Conservation (phyloP, 1,140 invertebrate species). For the Penaeus japonicus region DNA sequence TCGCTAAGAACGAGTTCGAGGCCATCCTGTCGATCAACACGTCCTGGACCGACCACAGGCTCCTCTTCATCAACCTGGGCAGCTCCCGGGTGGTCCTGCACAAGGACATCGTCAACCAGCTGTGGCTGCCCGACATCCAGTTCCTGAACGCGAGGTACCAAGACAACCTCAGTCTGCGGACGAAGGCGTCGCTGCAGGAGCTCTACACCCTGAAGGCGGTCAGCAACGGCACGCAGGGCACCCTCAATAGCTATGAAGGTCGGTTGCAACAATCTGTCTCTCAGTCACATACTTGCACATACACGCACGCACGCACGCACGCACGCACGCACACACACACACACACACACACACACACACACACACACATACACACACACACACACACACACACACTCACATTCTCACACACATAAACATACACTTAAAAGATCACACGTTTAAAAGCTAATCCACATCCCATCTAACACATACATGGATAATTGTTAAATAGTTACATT, state of each 20-base stretch:
- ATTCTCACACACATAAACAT: too few relatives aligned
- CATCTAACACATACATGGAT: too few relatives aligned
- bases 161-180: not conserved
- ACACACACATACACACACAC: too few relatives aligned
- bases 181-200: not conserved
- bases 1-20: not conserved
- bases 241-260: not conserved
- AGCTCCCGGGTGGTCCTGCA: not conserved
- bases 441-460: too few relatives aligned
- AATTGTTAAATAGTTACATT: too few relatives aligned
- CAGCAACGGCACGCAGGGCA: not conserved
- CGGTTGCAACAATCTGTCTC: too few relatives aligned
- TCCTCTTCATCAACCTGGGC: not conserved
- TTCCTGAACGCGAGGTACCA: not conserved
- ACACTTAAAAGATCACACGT: too few relatives aligned
- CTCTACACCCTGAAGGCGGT: not conserved
- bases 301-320: too few relatives aligned
- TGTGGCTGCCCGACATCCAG: not conserved
- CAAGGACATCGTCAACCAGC: not conserved
- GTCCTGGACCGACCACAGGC: not conserved
- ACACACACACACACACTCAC: too few relatives aligned
- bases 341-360: too few relatives aligned
- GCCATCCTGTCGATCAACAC: not conserved
- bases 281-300: too few relatives aligned
- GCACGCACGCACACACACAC: too few relatives aligned